phyloP scores from a whole-genome alignment of 2,113 vertebrate genomes.

The Tragelaphus strepsiceros region DNA sequence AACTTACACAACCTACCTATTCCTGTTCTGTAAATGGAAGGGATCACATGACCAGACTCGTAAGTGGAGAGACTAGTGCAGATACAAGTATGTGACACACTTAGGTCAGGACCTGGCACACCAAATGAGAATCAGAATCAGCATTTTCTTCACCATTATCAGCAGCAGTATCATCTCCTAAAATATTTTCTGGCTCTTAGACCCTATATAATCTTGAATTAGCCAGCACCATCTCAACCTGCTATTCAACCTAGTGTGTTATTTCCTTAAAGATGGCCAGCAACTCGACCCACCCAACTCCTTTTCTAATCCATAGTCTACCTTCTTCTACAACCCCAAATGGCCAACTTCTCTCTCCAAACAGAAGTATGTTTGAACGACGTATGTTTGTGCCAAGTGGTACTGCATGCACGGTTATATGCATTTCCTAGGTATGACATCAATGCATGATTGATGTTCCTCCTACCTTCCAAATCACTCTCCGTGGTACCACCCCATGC shows the following conservation, averaged over 20 bases:
- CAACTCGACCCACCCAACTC: neutral
- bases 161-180: neutral
- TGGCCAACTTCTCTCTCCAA: neutral
- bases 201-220: neutral
- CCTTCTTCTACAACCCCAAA: neutral
- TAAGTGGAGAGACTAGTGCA: neutral
- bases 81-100: neutral
- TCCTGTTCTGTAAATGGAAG: neutral
- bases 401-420: accelerated
- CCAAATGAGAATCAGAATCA: neutral
- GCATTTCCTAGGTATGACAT: neutral
- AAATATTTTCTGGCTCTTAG: neutral
- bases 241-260: neutral
- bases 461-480: neutral
- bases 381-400: neutral
- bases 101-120: neutral
- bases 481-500: neutral
- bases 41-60: neutral
- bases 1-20: neutral
- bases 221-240: neutral
- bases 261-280: neutral
- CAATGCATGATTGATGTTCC: neutral
- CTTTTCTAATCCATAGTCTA: neutral
- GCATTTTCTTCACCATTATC: neutral
- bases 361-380: neutral